These are phyloP conservation scores for Leptinotarsa juncta DNA, from an alignment of 2,888 invertebrate genomes.

Conservation along the genomic window DNA sequence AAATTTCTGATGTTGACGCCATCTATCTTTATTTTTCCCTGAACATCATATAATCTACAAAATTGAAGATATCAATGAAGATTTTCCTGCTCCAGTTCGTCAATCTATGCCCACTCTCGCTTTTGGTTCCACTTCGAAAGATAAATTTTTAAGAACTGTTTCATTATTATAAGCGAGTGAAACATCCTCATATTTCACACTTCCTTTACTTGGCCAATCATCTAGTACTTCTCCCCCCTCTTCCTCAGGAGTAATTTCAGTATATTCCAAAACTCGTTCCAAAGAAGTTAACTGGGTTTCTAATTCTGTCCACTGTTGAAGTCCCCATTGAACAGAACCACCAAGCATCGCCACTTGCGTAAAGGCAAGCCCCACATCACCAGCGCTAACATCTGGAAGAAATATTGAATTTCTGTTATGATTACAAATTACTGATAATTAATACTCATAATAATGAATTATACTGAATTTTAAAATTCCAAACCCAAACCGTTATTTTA, in stretches of 20 bases:
- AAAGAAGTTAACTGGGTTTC: slow-evolving; percentile 89
- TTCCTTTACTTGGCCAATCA: slow-evolving; percentile 79
- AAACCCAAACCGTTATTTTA: too few species aligned
- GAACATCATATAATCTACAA: slow-evolving; percentile 82
- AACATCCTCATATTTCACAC: slow-evolving; percentile 75
- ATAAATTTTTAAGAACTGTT: slow-evolving; percentile 79
- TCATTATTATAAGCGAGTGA: slow-evolving; percentile 77
- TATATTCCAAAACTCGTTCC: slow-evolving; percentile 75
- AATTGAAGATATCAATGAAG: slow-evolving; percentile 79
- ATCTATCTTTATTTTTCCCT: slow-evolving; percentile 86
- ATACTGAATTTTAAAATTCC: too few species aligned
- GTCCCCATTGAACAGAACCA: slow-evolving; percentile 72
- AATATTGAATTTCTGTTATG: too few species aligned
- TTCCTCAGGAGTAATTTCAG: slow-evolving; percentile 65
- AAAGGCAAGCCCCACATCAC: slow-evolving; percentile 71
- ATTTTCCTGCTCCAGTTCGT: slow-evolving; percentile 86
- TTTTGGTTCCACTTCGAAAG: slow-evolving; percentile 73
- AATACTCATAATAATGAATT: too few species aligned
- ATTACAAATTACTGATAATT: too few species aligned
- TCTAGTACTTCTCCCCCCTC: slow-evolving; percentile 65
- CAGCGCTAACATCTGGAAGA: slow-evolving; percentile 51
- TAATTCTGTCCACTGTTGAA: slow-evolving; percentile 86
- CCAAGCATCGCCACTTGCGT: slow-evolving; percentile 83
- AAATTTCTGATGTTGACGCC: slow-evolving; percentile 75
- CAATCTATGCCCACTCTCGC: slow-evolving; percentile 84